Base-by-base conservation (phyloP, 1,140 invertebrate species). In the Caenorhabditis remanei region DNA sequence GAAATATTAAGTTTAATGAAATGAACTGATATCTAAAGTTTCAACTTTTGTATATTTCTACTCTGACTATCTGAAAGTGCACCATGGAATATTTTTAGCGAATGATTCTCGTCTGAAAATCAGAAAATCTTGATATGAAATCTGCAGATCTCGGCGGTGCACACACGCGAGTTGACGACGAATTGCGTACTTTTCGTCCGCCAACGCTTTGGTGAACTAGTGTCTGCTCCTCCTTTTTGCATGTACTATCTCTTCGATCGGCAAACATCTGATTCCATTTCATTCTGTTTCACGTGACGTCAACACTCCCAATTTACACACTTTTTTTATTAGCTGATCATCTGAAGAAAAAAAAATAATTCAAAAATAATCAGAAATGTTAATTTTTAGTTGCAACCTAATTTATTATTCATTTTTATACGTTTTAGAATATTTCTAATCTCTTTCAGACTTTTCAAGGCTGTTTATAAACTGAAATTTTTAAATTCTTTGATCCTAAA, bases 181-280 rank as follows among this genome's bases (percentile, higher is more conserved):
- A 14, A 32, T 46, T 71, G 65, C 65, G 65, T 43, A 46, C 43
- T 32, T 46, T 46, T 9, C 24, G 13, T 14, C 13, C 65, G 65
- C 65, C 65, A 71, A 71, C 65, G 61, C 61, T 63, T 40, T 63
- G 61, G 32, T 63, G 65, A 71, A 71, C 65, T 71, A n/a, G 43
- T 71, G 65, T 71, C 65, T 71, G 65, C 43, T 40, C 21, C n/a
- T 46, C 65, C 65, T 46, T 21, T 8, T 71, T 71, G n/a, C n/a
- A 19, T 71, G 19, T 19, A 19, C 21, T 71, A 13, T 48, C 65
- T 71, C 65, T 19, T n/a, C 65, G 40, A 46, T 71, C 41, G 65
- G 65, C 41, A 71, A 71, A 71, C 65, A 71, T 71, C 65, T 71
- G 65, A 71, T 71, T 71, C 43, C 41, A 71, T 71, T 71, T 46